Evolutionary conservation across 2,888 invertebrate genomes (phyloP).

Genomic region (Troides aeacus): DNA sequence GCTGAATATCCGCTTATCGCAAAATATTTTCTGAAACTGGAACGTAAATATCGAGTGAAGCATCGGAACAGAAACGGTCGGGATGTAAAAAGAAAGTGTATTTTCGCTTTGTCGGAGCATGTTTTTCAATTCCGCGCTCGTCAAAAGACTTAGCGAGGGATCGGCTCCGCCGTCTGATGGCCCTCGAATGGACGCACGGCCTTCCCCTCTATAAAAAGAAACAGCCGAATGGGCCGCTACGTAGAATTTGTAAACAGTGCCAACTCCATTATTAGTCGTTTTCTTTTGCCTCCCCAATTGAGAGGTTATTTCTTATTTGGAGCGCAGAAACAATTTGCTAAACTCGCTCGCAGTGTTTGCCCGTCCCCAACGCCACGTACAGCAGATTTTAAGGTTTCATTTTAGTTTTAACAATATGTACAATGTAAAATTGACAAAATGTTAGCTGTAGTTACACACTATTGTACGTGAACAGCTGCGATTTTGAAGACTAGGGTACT

Average conservation of each 20-base stretch:
- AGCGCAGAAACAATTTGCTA: no score
- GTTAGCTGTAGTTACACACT: no score
- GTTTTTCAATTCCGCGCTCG: constrained; percentile 26
- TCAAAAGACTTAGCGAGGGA: constrained; percentile 28
- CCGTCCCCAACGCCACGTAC: no score
- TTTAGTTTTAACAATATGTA: no score
- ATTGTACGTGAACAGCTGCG: no score
- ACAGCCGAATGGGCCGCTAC: constrained; percentile 21
- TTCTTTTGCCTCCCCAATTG: constrained; percentile 7
- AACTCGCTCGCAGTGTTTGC: no score
- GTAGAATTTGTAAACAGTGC: constrained; percentile 21
- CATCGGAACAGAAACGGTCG: constrained; percentile 10
- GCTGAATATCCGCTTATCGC: constrained; percentile 3
- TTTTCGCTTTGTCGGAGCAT: constrained; percentile 22
- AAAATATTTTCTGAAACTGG: constrained; percentile 4
- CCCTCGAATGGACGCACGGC: constrained; percentile 23
- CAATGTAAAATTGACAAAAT: no score
- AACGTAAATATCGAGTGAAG: constrained; percentile 16
- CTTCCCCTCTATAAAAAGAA: constrained; percentile 20
- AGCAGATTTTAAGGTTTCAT: no score
- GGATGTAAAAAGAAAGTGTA: constrained; percentile 15
- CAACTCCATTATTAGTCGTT: constrained; percentile 7
- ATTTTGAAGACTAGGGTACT: no score
- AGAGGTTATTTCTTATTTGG: no score
- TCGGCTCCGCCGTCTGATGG: constrained; percentile 16